These are phyloP conservation scores for Drosophila diplacantha DNA, from an alignment of 2,888 invertebrate genomes.

Conservation along the genomic window DNA sequence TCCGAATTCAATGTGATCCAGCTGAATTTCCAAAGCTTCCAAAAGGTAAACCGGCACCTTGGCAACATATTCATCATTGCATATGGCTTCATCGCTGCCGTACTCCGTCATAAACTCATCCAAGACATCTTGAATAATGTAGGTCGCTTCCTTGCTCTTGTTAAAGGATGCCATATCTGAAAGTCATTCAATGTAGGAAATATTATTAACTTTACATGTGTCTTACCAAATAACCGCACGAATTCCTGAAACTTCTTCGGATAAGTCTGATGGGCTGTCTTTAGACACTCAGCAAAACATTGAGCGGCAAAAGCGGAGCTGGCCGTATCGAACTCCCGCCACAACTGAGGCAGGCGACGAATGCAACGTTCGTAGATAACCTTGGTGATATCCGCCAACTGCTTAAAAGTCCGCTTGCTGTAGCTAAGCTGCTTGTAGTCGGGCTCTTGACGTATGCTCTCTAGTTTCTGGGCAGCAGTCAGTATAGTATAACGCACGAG, in stretches of 20 bases:
- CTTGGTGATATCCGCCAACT: conserved; percentile 72
- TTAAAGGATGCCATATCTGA: conserved; percentile 56
- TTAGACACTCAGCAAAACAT: conserved; percentile 79
- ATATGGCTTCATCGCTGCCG: conserved; percentile 40
- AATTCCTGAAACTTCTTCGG: conserved; percentile 72
- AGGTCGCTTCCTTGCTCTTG: conserved; percentile 61
- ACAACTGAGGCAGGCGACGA: conserved; percentile 78
- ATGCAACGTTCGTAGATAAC: conserved; percentile 78
- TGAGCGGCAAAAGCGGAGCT: conserved; percentile 79
- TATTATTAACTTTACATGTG: too few relatives aligned
- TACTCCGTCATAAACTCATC: conserved; percentile 69
- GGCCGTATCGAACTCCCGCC: conserved; percentile 79
- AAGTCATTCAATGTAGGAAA: too few relatives aligned
- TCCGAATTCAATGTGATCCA: conserved; percentile 71
- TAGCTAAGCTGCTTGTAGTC: conserved; percentile 74
- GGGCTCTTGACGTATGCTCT: conserved; percentile 70
- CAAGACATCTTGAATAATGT: conserved; percentile 69
- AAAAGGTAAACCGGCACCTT: conserved; percentile 68
- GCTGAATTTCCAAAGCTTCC: conserved; percentile 74
- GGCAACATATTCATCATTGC: conserved; percentile 51
- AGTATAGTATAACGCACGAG: conserved; percentile 80
- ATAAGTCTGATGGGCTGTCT: conserved; percentile 71
- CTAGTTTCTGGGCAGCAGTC: conserved; percentile 60
- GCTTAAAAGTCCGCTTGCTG: conserved; percentile 71
- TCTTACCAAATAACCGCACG: conserved; percentile 71